Base-by-base conservation (phyloP, 2,797 vertebrate genomes). In the Pelobates cultripes region DNA sequence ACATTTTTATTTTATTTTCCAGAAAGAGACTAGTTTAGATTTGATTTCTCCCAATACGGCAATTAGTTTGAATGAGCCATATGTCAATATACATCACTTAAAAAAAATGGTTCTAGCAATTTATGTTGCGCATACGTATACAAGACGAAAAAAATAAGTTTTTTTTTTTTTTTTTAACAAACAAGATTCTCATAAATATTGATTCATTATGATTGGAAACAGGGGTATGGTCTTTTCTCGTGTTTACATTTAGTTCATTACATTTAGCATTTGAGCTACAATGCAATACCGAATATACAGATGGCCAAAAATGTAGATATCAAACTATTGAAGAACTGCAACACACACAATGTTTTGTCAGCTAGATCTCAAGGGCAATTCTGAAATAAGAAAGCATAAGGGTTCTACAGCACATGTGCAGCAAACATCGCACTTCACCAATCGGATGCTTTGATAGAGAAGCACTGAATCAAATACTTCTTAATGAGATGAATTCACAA, bases 191-290 rank as follows among this genome's bases (percentile, higher is more conserved):
- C 84, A 68, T 79, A 89, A 89, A 84, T 78, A 73, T 86, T 79
- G 86, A 88, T 88, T 89, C 88, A 87, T 88, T 86, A 80, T 83
- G 55, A 70, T 79, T 75, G 28, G 28, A 28, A 28, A 28, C 28
- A 28, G 28, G 28, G 28, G 28, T 28, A 28, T 28, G 28, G 28
- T 28, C 28, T 28, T 75, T 15, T 64, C n/a, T 64, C 44, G 66
- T 51, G 44, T 63, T 78, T 78, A 78, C 63, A 17, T 57, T 82
- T 82, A 64, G 73, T 73, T 82, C 75, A n/a, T n/a, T n/a, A n/a
- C n/a, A n/a, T n/a, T n/a, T n/a, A n/a, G n/a, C n/a, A n/a, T n/a
- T n/a, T n/a, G 47, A 17, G 72, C 77, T 70, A 78, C 51, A 28
- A 28, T 28, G 28, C 28, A 28, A 28, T 28, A 28, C 28, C 28